Conservation (phyloP, 2,888 invertebrate species). For the Aethes cnicana region DNA sequence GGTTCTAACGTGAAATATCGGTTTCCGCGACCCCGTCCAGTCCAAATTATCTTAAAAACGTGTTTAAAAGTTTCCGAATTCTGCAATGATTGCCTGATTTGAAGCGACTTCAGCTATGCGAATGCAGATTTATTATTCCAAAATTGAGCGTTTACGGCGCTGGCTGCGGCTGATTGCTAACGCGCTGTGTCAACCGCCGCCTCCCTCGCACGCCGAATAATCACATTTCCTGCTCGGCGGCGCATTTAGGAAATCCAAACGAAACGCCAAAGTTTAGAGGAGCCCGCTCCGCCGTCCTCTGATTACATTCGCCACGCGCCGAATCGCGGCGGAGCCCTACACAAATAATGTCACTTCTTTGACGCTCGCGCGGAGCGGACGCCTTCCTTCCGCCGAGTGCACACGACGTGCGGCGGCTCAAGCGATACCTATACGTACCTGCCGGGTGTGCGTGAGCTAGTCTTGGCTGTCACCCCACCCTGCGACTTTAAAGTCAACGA, state of each 20-base stretch:
- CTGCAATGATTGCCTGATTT: too few species aligned
- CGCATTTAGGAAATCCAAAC: conserved; percentile 14
- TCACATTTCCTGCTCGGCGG: conserved; percentile 18
- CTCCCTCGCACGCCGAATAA: conserved; percentile 1
- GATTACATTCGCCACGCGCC: background rate
- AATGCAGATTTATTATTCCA: too few species aligned
- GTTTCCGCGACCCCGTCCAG: too few species aligned
- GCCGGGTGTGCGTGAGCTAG: too few species aligned
- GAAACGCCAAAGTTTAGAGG: conserved; percentile 2
- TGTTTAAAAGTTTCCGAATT: too few species aligned
- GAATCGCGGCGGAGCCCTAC: background rate
- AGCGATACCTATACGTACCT: too few species aligned
- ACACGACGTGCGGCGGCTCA: background rate
- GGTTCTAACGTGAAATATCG: too few species aligned
- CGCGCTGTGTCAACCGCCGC: conserved; percentile 37
- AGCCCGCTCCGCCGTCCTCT: background rate
- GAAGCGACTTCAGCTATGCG: too few species aligned
- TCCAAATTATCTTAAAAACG: too few species aligned
- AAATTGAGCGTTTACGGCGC: too few species aligned
- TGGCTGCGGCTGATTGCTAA: conserved; percentile 43
- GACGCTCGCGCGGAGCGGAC: background rate
- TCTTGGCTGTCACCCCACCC: too few species aligned
- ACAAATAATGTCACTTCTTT: conserved; percentile 1
- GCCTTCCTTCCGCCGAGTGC: background rate
- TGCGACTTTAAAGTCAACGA: too few species aligned